Conservation (phyloP, 2,888 invertebrate genomes). For the Troilus luridus region DNA sequence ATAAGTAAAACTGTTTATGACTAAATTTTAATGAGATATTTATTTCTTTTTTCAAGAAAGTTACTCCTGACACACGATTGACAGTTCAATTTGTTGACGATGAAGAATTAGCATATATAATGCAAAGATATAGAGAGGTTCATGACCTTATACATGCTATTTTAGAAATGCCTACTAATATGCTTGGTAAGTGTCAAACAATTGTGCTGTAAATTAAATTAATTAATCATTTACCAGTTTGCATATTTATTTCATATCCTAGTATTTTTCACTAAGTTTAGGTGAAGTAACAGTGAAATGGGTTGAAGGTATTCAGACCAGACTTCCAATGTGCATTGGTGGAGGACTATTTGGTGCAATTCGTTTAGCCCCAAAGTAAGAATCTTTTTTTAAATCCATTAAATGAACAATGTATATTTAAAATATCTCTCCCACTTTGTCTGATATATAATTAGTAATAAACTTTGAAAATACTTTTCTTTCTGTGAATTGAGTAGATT, state of each 20-base stretch:
- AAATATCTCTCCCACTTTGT: background rate
- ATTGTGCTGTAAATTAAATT: background rate
- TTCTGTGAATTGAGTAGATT: background rate
- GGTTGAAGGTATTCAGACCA: constrained; percentile 96
- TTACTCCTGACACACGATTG: constrained; percentile 92
- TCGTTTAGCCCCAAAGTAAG: constrained; percentile 85
- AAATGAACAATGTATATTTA: background rate
- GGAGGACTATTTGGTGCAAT: constrained; percentile 94
- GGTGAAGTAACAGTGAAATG: constrained; percentile 95
- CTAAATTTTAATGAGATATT: background rate
- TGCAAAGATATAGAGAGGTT: constrained; percentile 97
- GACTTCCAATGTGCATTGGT: constrained; percentile 94
- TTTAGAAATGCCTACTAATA: constrained; percentile 93
- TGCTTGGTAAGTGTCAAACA: constrained; percentile 76
- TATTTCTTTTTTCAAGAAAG: constrained; percentile 73
- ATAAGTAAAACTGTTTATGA: background rate
- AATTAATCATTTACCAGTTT: background rate
- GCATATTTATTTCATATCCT: background rate
- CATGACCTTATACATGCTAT: constrained; percentile 96
- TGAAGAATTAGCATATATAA: constrained; percentile 91
- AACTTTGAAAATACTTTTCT: background rate
- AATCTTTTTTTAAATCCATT: background rate
- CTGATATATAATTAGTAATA: background rate
- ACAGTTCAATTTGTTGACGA: constrained; percentile 94
- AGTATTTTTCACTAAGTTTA: constrained; percentile 65